These are phyloP conservation scores for Drosophila fuyamai DNA, from an alignment of 1,140 invertebrate genomes.

Conservation along the genomic window DNA sequence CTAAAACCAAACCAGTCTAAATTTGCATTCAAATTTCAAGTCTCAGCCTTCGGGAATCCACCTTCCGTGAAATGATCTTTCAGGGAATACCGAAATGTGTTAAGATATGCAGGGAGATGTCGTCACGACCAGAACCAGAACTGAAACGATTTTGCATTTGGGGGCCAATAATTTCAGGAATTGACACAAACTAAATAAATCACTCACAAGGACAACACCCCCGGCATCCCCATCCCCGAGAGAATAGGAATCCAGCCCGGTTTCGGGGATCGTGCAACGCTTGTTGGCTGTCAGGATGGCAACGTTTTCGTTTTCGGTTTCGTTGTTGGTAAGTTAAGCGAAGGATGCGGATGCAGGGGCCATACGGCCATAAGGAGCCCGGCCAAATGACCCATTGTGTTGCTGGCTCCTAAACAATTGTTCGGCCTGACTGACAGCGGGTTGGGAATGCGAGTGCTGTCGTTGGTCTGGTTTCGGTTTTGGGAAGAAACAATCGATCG, in stretches of 20 bases:
- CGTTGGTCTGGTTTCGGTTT: slow-evolving; percentile 32
- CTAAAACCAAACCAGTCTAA: slow-evolving; percentile 5
- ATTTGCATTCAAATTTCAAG: slow-evolving; percentile 29
- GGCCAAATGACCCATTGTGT: slow-evolving; percentile 77
- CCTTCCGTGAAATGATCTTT: slow-evolving; percentile 47
- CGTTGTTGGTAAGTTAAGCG: slow-evolving; percentile 51
- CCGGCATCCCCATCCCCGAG: slow-evolving; percentile 18
- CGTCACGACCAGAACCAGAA: slow-evolving; percentile 57
- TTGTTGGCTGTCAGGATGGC: slow-evolving; percentile 80
- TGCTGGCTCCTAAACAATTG: slow-evolving; percentile 65
- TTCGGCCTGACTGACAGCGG: slow-evolving; percentile 57
- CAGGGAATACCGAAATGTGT: slow-evolving; percentile 76
- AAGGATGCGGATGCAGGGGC: neutral
- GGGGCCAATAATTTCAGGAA: slow-evolving; percentile 77
- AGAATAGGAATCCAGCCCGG: slow-evolving; percentile 1
- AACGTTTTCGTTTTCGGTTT: slow-evolving; percentile 41
- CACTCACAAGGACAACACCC: slow-evolving; percentile 59
- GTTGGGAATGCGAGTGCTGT: slow-evolving; percentile 14
- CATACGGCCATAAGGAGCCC: slow-evolving; percentile 1
- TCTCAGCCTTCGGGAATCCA: neutral
- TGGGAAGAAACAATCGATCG: slow-evolving; percentile 73
- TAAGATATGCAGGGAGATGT: slow-evolving; percentile 75
- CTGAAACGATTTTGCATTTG: slow-evolving; percentile 45
- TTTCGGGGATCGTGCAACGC: slow-evolving; percentile 67
- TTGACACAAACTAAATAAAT: slow-evolving; percentile 82